Base-by-base conservation (phyloP, 1,140 invertebrate species). In the Drosophila pachea region DNA sequence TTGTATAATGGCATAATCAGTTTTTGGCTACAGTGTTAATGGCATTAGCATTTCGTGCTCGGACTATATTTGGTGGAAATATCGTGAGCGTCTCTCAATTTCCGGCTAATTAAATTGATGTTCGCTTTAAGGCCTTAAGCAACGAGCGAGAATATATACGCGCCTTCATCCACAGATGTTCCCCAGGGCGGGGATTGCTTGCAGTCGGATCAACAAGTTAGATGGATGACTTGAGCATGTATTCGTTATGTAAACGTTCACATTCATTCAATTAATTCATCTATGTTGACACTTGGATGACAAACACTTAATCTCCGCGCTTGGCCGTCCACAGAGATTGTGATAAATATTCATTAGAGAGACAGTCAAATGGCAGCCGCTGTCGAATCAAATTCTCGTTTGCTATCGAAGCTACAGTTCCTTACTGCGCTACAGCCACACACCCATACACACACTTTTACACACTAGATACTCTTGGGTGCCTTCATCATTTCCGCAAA, bases 291-390 rank as follows among this genome's bases (percentile, higher is more conserved):
- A 16, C 3, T 22, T 9, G 5, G 43, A 16, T 16, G n/a, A 42
- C 53, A 55, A 7, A 31, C 40, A 56, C 31, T 32, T 33, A 33
- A 52, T 52, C 49, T 52, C 12, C 7, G 9, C 1, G 4, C 11
- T 4, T 7, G 14, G 36, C 6, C 40, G 14, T 12, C 42, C 29
- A 12, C n/a, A 22, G 22, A 42, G 2, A 32, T 29, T 36, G 40
- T 45, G 56, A 69, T 68, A 72, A 68, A 73, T 82, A 67, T 63
- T 38, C 63, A 73, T 81, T 77, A 74, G 48, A 50, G 12, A 49
- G 42, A 48, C 67, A 68, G 54, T 78, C 60, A 58, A 77, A 74
- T 52, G 48, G 22, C 60, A 38, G 14, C 43, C 42, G 11, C 35
- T 69, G 56, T 65, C 58, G 35, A 31, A 60, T 58, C 45, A 36